These are phyloP conservation scores for Channa argus DNA, from an alignment of 2,113 vertebrate species.

Conservation along the genomic window DNA sequence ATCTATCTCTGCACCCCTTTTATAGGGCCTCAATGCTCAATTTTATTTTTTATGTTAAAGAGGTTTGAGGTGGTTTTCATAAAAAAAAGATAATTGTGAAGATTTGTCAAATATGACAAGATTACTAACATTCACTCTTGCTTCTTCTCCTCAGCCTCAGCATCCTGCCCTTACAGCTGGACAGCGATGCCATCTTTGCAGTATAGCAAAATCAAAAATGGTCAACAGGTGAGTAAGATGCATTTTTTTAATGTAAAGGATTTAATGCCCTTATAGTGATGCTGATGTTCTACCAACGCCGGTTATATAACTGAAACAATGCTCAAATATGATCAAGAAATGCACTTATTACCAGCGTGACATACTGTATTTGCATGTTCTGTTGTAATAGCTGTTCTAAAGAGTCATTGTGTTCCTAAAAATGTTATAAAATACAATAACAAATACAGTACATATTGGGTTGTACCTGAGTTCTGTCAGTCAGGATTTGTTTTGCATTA, in stretches of 20 bases:
- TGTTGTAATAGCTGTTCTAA: not conserved
- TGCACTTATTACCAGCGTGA: not conserved
- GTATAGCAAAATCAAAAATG: conserved; percentile 76
- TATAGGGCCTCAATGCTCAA: conserved; percentile 65
- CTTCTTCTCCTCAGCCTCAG: conserved; percentile 46
- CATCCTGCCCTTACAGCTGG: conserved; percentile 76
- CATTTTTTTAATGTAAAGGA: not conserved
- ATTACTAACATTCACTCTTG: not conserved
- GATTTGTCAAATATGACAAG: not conserved
- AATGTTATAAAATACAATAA: not conserved
- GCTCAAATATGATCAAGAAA: not conserved
- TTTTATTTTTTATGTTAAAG: conserved; percentile 14
- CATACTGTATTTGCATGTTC: not conserved
- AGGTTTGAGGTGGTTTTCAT: not conserved
- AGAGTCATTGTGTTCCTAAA: not conserved
- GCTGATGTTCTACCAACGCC: no score
- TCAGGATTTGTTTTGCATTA: not conserved
- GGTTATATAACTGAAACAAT: no score
- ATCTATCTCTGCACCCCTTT: conserved; percentile 72
- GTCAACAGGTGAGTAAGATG: conserved; percentile 28
- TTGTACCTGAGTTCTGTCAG: not conserved
- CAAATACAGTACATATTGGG: not conserved
- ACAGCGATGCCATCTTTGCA: conserved; percentile 78
- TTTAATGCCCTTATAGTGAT: not conserved
- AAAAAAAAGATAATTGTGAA: not conserved